Base-by-base conservation (phyloP, 2,797 vertebrate species). In the Spatula clypeata region DNA sequence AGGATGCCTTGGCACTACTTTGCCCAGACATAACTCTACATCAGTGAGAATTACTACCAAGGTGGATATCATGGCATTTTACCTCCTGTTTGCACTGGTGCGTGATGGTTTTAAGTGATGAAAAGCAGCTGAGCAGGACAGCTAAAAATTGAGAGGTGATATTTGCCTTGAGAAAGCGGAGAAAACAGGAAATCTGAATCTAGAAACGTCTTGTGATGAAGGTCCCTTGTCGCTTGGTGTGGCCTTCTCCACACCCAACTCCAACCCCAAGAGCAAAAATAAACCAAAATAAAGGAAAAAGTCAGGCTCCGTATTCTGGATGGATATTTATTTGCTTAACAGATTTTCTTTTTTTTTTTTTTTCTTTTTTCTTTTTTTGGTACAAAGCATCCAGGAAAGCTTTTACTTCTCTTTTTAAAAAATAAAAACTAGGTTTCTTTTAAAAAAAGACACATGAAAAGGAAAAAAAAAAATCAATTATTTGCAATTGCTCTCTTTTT, bases 351-450 rank as follows among this genome's bases (percentile, higher is more conserved):
- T 36, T 62, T 90, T 92, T 87, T 88, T 71, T 65, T 15, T 62
- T 53, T 51, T 58, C 31, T 42, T 64, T 58, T 38, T 14, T 69
- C 32, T 27, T 70, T 98, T 99, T 99, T 99, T 99, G 98, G 99
- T 99, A 99, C 98, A 99, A 99, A 99, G 98, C 99, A 98, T 99
- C 98, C 99, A 99, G 98, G 98, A 99, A 99, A 99, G 98, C 98
- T 98, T 98, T 90, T 94, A 71, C 34, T 91, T 94, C 62, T 98
- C 98, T 98, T 98, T 97, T 99, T 98, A 98, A 99, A 97, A 99
- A 98, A 98, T 98, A 98, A 98, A 98, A 97, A 98, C 98, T 98
- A 99, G 45, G 92, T 96, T 95, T 97, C 79, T 94, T 93, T 96
- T 67, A 65, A 96, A 97, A 96, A 96, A 95, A 97, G 74, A 97